Conservation (phyloP, 1,140 invertebrate species). For the Nasonia vitripennis region DNA sequence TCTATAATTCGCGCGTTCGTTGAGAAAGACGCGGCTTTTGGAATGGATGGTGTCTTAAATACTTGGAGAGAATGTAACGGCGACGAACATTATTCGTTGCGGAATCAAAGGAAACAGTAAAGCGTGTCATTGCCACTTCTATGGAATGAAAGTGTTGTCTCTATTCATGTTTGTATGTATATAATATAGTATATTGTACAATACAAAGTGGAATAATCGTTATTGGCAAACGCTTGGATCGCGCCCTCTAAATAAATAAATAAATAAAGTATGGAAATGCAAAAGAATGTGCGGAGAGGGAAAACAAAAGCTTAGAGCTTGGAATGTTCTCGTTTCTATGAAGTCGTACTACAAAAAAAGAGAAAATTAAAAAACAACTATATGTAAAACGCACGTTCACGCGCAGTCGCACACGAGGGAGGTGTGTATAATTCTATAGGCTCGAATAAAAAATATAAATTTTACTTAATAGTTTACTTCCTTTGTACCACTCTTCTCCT, state of each 20-base stretch:
- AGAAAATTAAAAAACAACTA: neutral
- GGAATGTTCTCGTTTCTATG: constrained; percentile 43
- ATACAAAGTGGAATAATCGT: constrained; percentile 27
- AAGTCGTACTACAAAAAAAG: neutral
- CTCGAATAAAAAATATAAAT: constrained; percentile 51
- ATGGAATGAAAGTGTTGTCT: constrained; percentile 40
- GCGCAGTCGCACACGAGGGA: constrained; percentile 13
- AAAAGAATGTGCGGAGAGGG: neutral
- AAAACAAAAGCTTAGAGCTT: constrained; percentile 21
- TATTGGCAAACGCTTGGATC: neutral
- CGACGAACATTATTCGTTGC: neutral
- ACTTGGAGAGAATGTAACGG: neutral
- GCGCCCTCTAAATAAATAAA: constrained; percentile 39
- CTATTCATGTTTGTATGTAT: neutral
- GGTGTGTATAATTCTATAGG: constrained; percentile 11
- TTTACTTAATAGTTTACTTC: constrained; percentile 11
- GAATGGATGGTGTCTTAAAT: constrained; percentile 44
- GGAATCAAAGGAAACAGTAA: neutral
- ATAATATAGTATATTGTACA: neutral
- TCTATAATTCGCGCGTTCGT: neutral
- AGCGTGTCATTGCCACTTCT: neutral
- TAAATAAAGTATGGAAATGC: constrained; percentile 11
- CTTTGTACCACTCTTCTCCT: constrained; percentile 46
- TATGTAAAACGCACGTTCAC: neutral
- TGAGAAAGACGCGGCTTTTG: constrained; percentile 23